Evolutionary conservation across 2,888 invertebrate species (phyloP).

Genomic region (Drosophila setosimentum): DNA sequence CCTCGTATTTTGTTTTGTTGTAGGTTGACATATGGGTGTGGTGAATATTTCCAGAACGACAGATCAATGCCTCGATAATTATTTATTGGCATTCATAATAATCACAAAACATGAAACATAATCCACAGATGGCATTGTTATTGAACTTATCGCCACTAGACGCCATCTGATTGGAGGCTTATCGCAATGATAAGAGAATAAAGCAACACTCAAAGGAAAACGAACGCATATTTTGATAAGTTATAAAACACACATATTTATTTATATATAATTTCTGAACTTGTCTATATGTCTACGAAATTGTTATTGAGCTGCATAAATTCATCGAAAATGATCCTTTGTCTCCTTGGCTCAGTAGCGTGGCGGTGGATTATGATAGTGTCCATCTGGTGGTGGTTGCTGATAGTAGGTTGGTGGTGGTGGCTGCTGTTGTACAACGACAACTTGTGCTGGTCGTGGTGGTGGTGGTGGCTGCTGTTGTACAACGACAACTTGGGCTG

Average conservation of each 20-base stretch:
- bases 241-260: conserved; percentile 4
- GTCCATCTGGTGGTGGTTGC: conserved; percentile 48
- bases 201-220: conserved; percentile 13
- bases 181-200: conserved; percentile 20
- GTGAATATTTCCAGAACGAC: not conserved
- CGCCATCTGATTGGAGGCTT: not conserved
- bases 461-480: conserved; percentile 58
- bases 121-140: conserved; percentile 20
- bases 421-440: conserved; percentile 48
- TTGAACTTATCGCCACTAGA: conserved; percentile 13
- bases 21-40: not conserved
- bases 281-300: conserved; percentile 24
- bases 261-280: conserved; percentile 1
- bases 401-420: conserved; percentile 41
- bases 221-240: conserved; percentile 20
- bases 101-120: not conserved
- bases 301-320: conserved; percentile 30
- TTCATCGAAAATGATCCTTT: conserved; percentile 30
- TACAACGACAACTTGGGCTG: conserved; percentile 47
- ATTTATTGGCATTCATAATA: not conserved
- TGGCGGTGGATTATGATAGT: conserved; percentile 73
- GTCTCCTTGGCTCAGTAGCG: conserved; percentile 28
- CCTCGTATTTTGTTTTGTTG: not conserved
- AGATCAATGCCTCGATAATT: conserved; percentile 13
- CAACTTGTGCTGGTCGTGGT: conserved; percentile 46